These are phyloP conservation scores for Rhamnusium bicolor DNA, from an alignment of 2,888 invertebrate species.

Conservation along the genomic window DNA sequence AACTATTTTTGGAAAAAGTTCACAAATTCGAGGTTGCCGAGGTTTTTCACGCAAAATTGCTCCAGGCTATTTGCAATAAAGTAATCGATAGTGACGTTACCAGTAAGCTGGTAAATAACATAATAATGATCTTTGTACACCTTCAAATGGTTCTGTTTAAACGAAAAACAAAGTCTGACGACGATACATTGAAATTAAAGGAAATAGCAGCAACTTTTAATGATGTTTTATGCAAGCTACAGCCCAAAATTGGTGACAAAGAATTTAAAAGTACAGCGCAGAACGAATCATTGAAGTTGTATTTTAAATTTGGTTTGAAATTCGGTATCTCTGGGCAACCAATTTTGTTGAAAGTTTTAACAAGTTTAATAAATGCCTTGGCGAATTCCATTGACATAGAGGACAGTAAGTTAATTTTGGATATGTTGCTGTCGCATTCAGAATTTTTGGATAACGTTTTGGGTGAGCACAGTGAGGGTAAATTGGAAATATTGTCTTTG, in stretches of 20 bases:
- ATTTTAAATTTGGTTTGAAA: conserved; percentile 79
- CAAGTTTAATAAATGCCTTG: conserved; percentile 74
- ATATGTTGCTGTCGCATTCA: conserved; percentile 85
- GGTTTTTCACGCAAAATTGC: conserved; percentile 74
- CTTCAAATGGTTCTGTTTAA: conserved; percentile 73
- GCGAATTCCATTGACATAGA: conserved; percentile 71
- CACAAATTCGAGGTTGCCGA: conserved; percentile 79
- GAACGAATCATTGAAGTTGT: conserved; percentile 75
- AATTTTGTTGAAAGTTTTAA: conserved; percentile 71
- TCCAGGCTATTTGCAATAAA: conserved; percentile 75
- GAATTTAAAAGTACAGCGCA: conserved; percentile 58
- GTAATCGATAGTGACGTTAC: conserved; percentile 66
- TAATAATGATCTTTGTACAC: conserved; percentile 74
- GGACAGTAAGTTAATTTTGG: conserved; percentile 75
- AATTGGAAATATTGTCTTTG: conserved; percentile 76
- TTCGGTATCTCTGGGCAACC: conserved; percentile 72
- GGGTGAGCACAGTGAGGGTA: conserved; percentile 70
- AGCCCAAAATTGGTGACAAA: conserved; percentile 26
- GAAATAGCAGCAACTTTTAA: conserved; percentile 53
- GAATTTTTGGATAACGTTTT: conserved; percentile 83
- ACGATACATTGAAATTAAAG: conserved; percentile 50
- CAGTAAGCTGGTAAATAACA: conserved; percentile 72
- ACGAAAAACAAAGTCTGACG: conserved; percentile 61
- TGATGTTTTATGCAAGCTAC: conserved; percentile 49
- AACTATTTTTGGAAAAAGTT: conserved; percentile 74